These are phyloP conservation scores for Morone saxatilis DNA, from an alignment of 2,113 vertebrate genomes.

Conservation along the genomic window DNA sequence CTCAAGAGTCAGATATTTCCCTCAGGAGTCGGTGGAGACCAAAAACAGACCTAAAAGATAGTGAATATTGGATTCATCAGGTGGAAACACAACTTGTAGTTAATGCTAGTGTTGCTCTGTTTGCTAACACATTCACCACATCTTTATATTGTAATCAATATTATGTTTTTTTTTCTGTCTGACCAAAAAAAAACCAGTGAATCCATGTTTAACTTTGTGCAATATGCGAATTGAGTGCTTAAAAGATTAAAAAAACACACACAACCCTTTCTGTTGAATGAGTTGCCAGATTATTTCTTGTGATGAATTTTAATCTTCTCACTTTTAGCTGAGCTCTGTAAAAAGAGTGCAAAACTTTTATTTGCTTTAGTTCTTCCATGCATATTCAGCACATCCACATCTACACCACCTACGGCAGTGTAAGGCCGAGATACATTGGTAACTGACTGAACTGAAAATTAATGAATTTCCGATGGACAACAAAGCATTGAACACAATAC, in stretches of 20 bases:
- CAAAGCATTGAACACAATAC: neutral
- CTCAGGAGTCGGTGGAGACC: neutral
- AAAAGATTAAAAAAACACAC: neutral
- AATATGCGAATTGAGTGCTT: neutral
- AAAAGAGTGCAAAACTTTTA: neutral
- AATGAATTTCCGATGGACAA: constrained; percentile 11
- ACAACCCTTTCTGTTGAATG: neutral
- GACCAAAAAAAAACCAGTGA: neutral
- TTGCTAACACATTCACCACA: neutral
- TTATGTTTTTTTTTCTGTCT: neutral
- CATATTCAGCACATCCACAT: constrained; percentile 12
- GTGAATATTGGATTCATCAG: neutral
- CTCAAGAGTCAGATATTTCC: neutral
- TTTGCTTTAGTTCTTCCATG: constrained; percentile 6
- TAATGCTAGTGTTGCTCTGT: neutral
- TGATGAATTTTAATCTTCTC: neutral
- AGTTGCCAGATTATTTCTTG: neutral
- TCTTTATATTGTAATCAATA: neutral
- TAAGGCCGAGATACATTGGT: neutral
- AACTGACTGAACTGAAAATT: neutral
- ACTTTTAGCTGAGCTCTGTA: neutral
- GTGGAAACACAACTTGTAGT: neutral
- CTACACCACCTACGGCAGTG: neutral
- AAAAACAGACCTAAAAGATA: neutral
- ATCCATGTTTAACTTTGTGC: neutral